Conservation (phyloP, 2,797 vertebrate species). For the Coregonus ussuriensis region DNA sequence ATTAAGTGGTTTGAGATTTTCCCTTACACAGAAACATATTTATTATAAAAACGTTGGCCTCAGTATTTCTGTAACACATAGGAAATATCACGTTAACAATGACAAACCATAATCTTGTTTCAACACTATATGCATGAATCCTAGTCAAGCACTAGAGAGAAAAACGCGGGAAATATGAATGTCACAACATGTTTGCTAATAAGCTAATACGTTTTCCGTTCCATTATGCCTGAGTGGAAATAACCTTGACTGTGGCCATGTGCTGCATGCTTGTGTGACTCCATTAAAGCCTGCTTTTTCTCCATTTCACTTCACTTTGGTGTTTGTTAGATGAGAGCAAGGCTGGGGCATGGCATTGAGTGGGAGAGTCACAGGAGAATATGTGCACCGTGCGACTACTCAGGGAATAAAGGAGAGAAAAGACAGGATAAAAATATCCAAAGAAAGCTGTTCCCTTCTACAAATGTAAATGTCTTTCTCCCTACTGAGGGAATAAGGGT, state of each 20-base stretch:
- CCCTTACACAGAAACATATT: background rate
- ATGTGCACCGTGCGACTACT: slow-evolving; percentile 48
- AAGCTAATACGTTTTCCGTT: no score
- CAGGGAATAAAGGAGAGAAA: slow-evolving; percentile 21
- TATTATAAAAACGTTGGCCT: background rate
- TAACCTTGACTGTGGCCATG: no score
- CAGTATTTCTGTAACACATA: background rate
- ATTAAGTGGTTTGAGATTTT: background rate
- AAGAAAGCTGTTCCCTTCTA: slow-evolving; percentile 60
- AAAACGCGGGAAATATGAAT: no score
- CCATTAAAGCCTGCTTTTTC: background rate
- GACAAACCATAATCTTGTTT: no score
- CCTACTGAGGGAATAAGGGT: slow-evolving; percentile 62
- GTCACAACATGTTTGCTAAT: no score
- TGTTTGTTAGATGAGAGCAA: slow-evolving; percentile 2
- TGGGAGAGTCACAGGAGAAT: slow-evolving; percentile 28
- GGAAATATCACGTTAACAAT: background rate
- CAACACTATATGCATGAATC: no score
- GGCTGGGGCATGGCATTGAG: slow-evolving; percentile 4
- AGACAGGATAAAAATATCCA: slow-evolving; percentile 66
- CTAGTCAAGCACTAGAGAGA: no score
- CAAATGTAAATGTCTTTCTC: slow-evolving; percentile 66
- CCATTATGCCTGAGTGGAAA: no score
- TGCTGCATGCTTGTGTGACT: background rate
- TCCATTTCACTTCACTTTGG: background rate